A percentile compares a stretch with the other conserved stretches of the same genome.
Evolutionary conservation across 2,797 vertebrate species (phyloP).

Genomic region (Bradypodion pumilum): DNA sequence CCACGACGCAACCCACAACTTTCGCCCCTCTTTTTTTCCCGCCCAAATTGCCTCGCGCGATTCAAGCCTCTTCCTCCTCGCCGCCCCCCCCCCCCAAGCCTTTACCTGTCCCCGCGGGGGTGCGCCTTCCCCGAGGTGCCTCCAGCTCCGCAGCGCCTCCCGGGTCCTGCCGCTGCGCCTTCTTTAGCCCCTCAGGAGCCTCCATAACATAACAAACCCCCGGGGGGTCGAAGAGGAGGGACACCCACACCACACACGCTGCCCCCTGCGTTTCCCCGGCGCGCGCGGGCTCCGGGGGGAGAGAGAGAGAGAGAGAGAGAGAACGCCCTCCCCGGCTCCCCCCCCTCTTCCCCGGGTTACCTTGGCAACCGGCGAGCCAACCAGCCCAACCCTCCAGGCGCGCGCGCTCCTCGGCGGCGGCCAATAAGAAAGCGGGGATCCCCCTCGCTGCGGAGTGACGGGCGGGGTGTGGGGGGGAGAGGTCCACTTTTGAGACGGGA

Average conservation of each 20-base stretch:
- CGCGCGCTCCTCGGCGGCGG: slow-evolving; percentile 60
- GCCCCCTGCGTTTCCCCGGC: no score
- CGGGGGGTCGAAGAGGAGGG: not conserved
- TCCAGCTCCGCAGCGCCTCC: slow-evolving; percentile 23
- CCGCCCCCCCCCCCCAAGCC: not conserved
- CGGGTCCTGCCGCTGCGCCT: slow-evolving; percentile 29
- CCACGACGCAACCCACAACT: no score
- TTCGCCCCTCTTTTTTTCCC: no score
- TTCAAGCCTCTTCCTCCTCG: not conserved
- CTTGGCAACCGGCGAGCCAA: slow-evolving; percentile 58
- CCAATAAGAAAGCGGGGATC: slow-evolving; percentile 60
- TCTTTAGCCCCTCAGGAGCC: not conserved
- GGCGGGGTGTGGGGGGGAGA: not conserved
- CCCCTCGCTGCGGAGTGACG: no score
- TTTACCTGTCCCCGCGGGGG: slow-evolving; percentile 20
- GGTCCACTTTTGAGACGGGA: slow-evolving; percentile 15
- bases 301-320: no score
- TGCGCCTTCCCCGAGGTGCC: not conserved
- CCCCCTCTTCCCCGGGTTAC: slow-evolving; percentile 55
- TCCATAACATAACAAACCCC: slow-evolving; percentile 44
- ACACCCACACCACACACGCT: no score
- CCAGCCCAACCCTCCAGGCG: slow-evolving; percentile 21
- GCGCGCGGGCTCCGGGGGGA: no score
- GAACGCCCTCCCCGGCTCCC: no score
- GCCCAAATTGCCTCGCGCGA: not conserved